Base-by-base conservation (phyloP, 2,888 invertebrate genomes). In the Exocentrus adspersus region DNA sequence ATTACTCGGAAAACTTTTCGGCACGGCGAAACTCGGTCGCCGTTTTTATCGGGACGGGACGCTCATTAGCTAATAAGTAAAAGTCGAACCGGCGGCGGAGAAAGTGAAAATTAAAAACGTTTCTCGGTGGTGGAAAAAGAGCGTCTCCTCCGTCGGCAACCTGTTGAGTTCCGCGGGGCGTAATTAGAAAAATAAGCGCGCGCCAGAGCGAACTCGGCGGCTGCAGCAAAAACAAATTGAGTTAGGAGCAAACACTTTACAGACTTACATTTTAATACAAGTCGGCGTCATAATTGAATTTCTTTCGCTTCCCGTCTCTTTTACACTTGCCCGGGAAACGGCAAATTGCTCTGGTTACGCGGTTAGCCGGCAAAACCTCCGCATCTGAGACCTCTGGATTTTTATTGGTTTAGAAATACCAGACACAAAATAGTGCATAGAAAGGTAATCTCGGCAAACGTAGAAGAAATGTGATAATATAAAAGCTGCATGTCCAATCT, bases 161-260 rank as follows among this genome's bases (percentile, higher is more conserved):
- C 79, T 79, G 78, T 78, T 78, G 78, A 73, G 69, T 60, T 41
- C 45, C 68, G 24, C 68, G n/a, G n/a, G n/a, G n/a, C 67, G 73
- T 78, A 78, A 78, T 78, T 78, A 78, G 76, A 77, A 78, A 76
- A 78, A 77, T 77, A 75, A 76, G 75, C 72, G 24, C 24, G 24
- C 72, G 24, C 24, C 4, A 71, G 70, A 69, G 67, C 74, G 72
- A 71, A 70, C 68, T 70, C 71, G 73, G 75, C 76, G 76, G 77
- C 61, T 60, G 75, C 76, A 76, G 77, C 76, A 79, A 80, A 74
- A 79, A 80, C 79, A 81, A 80, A 81, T 81, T 80, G 78, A 80
- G 80, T 79, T 80, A 77, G 71, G 77, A 72, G 77, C 77, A 79
- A 80, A 80, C 79, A 79, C 78, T 79, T 80, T 78, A 75, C 75